phyloP scores from a whole-genome alignment of 2,888 invertebrate species.

The Frankliniella intonsa region DNA sequence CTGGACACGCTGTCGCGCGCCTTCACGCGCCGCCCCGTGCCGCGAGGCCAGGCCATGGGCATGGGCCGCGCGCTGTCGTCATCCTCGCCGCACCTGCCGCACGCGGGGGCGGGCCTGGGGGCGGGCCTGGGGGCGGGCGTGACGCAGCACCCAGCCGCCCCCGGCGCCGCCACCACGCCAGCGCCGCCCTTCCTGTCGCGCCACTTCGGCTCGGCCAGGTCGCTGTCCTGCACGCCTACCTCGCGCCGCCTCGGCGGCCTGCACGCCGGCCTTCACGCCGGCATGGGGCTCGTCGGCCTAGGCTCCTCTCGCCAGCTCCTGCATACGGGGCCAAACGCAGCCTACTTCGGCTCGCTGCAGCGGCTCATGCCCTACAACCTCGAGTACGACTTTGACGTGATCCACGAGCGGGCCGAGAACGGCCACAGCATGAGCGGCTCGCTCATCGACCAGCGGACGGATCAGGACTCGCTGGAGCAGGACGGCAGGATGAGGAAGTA shows the following conservation, averaged over 20 bases:
- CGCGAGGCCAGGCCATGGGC: background rate
- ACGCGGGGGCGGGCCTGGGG: background rate
- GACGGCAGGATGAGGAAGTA: constrained; percentile 83
- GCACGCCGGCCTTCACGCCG: background rate
- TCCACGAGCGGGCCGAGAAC: constrained; percentile 65
- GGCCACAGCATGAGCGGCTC: background rate
- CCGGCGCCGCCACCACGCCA: background rate
- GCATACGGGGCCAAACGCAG: constrained; percentile 74
- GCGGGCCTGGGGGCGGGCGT: background rate
- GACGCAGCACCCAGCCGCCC: no score
- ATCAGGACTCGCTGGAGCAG: constrained; percentile 70
- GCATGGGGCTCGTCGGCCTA: background rate
- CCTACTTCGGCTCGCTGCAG: constrained; percentile 81
- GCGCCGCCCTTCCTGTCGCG: background rate
- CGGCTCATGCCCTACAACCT: constrained; percentile 77
- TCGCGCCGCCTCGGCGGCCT: constrained; percentile 3
- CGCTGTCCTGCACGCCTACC: background rate
- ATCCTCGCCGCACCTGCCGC: constrained; percentile 9
- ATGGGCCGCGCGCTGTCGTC: background rate
- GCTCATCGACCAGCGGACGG: constrained; percentile 36
- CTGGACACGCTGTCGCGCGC: constrained; percentile 69
- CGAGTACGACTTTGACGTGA: constrained; percentile 78
- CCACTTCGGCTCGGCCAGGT: constrained; percentile 4
- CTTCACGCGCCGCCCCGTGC: constrained; percentile 52
- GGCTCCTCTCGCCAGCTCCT: constrained; percentile 50